phyloP scores from a whole-genome alignment of 2,888 invertebrate species.

The Baronia brevicornis region DNA sequence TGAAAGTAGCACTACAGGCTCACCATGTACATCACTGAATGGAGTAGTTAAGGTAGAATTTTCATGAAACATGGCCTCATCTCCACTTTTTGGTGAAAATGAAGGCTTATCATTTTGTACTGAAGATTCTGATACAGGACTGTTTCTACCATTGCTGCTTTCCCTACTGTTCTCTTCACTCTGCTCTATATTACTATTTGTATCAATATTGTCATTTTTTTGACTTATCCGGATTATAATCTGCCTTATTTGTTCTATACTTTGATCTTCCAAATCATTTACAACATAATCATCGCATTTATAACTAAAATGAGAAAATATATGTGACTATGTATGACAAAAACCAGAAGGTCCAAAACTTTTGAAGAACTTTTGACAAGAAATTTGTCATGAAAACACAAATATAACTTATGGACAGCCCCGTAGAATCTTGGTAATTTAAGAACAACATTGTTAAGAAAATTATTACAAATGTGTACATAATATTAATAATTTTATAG shows the following conservation, averaged over 20 bases:
- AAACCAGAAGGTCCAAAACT: background rate
- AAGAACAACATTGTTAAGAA: no score
- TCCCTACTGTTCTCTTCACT: slow-evolving; percentile 41
- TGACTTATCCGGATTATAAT: slow-evolving; percentile 47
- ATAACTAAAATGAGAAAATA: slow-evolving; percentile 74
- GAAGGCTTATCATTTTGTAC: slow-evolving; percentile 25
- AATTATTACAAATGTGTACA: no score
- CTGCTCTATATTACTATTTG: slow-evolving; percentile 31
- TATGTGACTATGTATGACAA: background rate
- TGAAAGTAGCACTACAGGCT: slow-evolving; percentile 12
- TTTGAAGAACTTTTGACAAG: background rate
- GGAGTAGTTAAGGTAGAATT: slow-evolving; percentile 29
- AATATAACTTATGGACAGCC: slow-evolving; percentile 7
- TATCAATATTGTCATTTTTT: slow-evolving; percentile 26
- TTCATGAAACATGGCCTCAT: slow-evolving; percentile 26
- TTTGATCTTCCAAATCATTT: slow-evolving; percentile 78
- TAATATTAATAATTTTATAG: no score
- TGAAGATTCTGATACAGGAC: slow-evolving; percentile 25
- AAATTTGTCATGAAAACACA: background rate
- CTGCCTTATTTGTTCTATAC: slow-evolving; percentile 75
- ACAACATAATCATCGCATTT: slow-evolving; percentile 87
- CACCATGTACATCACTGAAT: slow-evolving; percentile 31
- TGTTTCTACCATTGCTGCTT: slow-evolving; percentile 30
- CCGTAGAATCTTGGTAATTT: no score
- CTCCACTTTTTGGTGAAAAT: slow-evolving; percentile 27